Conservation (phyloP, 2,113 vertebrate genomes). For the Scomber scombrus region DNA sequence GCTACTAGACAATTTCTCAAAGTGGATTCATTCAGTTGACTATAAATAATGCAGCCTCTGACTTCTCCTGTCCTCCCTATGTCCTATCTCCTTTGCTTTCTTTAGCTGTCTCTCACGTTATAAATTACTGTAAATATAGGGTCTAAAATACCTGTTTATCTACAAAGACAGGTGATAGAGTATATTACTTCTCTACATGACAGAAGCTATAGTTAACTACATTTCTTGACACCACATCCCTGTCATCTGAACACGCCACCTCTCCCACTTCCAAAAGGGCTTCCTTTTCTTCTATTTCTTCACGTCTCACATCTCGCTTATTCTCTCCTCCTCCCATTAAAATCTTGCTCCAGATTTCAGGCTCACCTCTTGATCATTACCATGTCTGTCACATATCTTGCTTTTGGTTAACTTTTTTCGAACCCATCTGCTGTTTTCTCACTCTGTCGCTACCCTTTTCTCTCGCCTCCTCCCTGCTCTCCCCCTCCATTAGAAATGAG, state of each 20-base stretch:
- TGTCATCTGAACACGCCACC: conserved; percentile 4
- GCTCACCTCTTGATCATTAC: conserved; percentile 27
- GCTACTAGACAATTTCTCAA: neutral
- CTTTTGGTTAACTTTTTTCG: conserved; percentile 35
- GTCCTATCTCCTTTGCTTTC: conserved; percentile 19
- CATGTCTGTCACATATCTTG: conserved; percentile 28
- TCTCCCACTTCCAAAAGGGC: conserved; percentile 7
- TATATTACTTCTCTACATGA: conserved; percentile 30
- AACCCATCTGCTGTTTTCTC: conserved; percentile 73
- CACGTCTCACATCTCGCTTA: conserved; percentile 4
- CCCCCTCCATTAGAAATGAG: conserved; percentile 77
- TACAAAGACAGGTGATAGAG: conserved; percentile 8
- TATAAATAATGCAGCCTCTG: conserved; percentile 59
- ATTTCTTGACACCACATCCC: conserved; percentile 21
- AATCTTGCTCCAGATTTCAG: conserved; percentile 41
- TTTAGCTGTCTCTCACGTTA: conserved; percentile 20
- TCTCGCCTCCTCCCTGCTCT: conserved; percentile 34
- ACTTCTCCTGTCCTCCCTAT: conserved; percentile 14
- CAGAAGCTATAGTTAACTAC: conserved; percentile 38
- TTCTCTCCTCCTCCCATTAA: conserved; percentile 11
- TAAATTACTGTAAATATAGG: conserved; percentile 32
- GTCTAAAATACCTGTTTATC: conserved; percentile 30
- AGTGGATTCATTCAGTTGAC: conserved; percentile 36
- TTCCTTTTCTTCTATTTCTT: neutral
- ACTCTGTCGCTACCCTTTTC: conserved; percentile 34